Percentiles rank a stretch among this genome's conserved stretches.
Evolutionary conservation across 2,113 vertebrate species (phyloP).

Genomic region (Notiomystis cincta): DNA sequence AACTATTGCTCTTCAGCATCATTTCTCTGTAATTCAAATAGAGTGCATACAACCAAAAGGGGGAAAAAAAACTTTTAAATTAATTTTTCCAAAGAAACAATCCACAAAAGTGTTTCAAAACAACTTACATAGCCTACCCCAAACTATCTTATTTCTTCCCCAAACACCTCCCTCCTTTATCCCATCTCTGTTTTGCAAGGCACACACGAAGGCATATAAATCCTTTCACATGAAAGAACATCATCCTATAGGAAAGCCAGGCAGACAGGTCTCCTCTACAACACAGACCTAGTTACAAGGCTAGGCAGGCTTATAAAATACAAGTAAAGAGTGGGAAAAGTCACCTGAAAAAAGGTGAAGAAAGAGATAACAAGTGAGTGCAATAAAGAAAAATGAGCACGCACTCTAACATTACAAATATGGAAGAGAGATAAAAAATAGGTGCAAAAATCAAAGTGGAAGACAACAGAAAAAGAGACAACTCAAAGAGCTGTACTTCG

Average conservation of each 20-base stretch:
- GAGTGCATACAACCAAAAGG: not conserved
- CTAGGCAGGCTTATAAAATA: not conserved
- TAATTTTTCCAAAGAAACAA: not conserved
- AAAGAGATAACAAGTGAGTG: not conserved
- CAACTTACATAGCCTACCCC: fast-evolving
- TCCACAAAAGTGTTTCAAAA: not conserved
- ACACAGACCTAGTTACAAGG: not conserved
- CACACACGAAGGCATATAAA: not conserved
- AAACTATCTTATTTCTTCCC: not conserved
- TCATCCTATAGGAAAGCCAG: not conserved
- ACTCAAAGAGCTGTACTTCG: not conserved
- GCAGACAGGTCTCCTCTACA: not conserved
- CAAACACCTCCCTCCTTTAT: not conserved
- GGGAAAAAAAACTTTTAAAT: not conserved
- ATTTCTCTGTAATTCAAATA: not conserved
- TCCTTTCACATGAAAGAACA: not conserved
- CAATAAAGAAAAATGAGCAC: not conserved
- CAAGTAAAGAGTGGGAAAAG: not conserved
- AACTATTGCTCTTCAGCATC: not conserved
- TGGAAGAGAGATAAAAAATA: not conserved
- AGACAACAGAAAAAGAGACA: not conserved
- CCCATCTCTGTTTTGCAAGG: not conserved
- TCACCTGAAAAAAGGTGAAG: not conserved
- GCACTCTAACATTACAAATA: not conserved
- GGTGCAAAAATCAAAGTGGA: not conserved